Conservation (phyloP, 2,113 vertebrate species). For the Telmatochromis brachygnathus region DNA sequence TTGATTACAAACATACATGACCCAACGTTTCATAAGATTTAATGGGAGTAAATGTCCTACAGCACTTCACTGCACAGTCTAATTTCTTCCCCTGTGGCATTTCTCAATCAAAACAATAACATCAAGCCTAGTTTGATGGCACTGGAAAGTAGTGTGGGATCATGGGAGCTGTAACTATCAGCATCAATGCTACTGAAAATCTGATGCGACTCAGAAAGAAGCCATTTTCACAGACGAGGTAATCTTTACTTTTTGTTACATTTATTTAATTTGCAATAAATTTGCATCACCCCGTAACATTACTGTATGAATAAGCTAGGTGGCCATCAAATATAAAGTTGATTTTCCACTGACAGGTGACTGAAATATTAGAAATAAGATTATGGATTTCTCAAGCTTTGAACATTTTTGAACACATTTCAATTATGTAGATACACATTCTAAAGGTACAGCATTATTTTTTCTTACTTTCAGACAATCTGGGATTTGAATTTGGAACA, state of each 20-base stretch:
- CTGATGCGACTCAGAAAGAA: background rate
- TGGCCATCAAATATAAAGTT: background rate
- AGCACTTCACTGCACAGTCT: background rate
- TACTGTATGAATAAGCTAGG: background rate
- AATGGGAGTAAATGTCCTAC: background rate
- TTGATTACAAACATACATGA: background rate
- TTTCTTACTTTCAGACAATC: background rate
- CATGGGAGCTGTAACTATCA: background rate
- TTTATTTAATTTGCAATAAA: background rate
- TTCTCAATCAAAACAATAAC: background rate
- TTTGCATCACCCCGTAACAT: background rate
- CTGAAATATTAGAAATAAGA: background rate
- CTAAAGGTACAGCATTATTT: background rate
- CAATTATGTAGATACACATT: background rate
- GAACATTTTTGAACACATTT: background rate
- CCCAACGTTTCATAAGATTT: background rate
- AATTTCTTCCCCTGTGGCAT: background rate
- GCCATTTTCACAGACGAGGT: background rate
- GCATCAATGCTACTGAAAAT: background rate
- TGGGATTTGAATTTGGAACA: background rate
- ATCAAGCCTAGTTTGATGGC: background rate
- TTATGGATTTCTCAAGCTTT: background rate
- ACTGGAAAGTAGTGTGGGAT: background rate
- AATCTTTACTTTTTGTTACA: background rate
- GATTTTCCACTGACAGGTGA: background rate